Evolutionary conservation across 2,888 invertebrate genomes (phyloP), one percentile per base, ranked within the genome.

Genomic region (Rutpela maculata): DNA sequence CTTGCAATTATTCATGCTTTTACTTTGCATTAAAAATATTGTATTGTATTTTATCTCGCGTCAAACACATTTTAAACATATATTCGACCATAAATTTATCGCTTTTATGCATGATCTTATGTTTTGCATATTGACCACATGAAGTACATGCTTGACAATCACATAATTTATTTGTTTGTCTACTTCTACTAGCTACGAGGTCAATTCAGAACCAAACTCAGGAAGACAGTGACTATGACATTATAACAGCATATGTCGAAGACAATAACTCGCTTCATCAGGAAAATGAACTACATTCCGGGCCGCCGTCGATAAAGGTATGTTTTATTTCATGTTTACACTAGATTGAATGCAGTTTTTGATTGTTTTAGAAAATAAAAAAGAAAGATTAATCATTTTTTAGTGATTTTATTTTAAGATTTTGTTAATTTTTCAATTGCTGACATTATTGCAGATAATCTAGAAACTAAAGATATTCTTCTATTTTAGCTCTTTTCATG

Each of bases 201-300:
- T 78, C 82, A 35, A 78, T 82, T 70, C 82, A 75, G 17, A 75
- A 69, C 35, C 75, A 82, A 75, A 79, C 78, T 31, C 82, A 84
- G 75, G 96, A 96, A 88, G 96, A 96, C 87, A 95, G 94, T 78
- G 96, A 96, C 87, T 96, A 96, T 89, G 96, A 97, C 87, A 96
- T 97, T 85, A 97, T 97, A 65, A 89, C 90, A 18, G 89, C 90
- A 22, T 90, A 90, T 88, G 96, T 96, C 80, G 97, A 97, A 88
- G 97, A 97, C 88, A 96, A 95, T 88, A 96, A 96, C 91, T 95
- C 97, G 0, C 91, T 96, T 83, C 94, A 95, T 68, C 88, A 88
- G 78, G 96, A 96, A 86, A 93, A 95, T 88, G 96, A 96, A 87
- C 93, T 96, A 18, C 93, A 93, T 82, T 94, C 94, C 18, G 94